Evolutionary conservation across 2,113 vertebrate genomes (phyloP).

Genomic region (Leucoraja erinaceus): DNA sequence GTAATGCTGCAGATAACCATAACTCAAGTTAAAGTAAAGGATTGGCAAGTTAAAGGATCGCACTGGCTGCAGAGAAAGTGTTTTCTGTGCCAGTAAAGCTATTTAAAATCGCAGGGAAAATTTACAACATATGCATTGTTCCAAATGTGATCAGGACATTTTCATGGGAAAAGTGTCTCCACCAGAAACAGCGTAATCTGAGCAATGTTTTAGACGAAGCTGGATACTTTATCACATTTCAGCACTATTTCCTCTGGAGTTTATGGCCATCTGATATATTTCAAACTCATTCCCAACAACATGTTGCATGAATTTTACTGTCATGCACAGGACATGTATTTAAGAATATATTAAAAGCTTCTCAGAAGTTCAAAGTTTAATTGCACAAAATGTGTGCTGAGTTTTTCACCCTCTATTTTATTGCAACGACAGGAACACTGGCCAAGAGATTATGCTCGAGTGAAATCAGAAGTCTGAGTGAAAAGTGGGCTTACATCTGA

Average conservation of each 20-base stretch:
- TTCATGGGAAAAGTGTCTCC: conserved; percentile 32
- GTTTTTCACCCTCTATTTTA: not conserved
- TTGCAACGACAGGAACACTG: not conserved
- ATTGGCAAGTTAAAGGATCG: not conserved
- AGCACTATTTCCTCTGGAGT: not conserved
- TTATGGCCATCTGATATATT: not conserved
- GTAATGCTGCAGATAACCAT: conserved; percentile 7
- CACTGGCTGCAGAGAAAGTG: conserved; percentile 13
- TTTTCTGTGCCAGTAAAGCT: conserved; percentile 21
- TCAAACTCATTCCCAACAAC: not conserved
- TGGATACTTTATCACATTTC: conserved; percentile 25
- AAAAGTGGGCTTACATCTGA: not conserved
- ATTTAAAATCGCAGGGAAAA: conserved; percentile 18
- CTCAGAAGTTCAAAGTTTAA: not conserved
- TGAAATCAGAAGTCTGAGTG: not conserved
- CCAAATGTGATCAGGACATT: conserved; percentile 10
- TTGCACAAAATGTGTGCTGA: not conserved
- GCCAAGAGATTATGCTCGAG: not conserved
- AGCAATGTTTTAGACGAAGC: conserved; percentile 1
- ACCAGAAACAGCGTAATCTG: not conserved
- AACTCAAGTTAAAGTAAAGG: conserved; percentile 1
- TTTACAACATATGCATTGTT: conserved; percentile 30
- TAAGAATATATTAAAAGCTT: not conserved
- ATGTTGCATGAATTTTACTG: not conserved
- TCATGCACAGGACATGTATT: not conserved